Evolutionary conservation across 2,888 invertebrate genomes (phyloP).

Genomic region (Bombyx huttoni): DNA sequence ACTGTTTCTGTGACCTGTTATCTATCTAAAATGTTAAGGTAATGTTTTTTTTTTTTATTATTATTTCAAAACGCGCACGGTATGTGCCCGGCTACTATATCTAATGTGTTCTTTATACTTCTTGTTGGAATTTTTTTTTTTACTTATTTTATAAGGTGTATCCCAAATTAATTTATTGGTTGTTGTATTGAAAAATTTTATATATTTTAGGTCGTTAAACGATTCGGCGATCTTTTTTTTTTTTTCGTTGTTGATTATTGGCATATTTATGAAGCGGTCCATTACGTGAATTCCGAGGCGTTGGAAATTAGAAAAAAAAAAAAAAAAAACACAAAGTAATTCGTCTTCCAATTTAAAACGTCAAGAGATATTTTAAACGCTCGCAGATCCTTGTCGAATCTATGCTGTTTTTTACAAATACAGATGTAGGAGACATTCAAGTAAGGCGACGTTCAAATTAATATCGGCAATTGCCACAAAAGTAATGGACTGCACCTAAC

Average conservation of each 20-base stretch:
- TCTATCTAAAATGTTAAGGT: conserved; percentile 61
- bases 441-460: no score
- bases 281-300: conserved; percentile 16
- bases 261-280: conserved; percentile 59
- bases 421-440: no score
- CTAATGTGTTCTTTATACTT: conserved; percentile 70
- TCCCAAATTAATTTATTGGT: conserved; percentile 73
- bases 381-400: not conserved
- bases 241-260: conserved; percentile 39
- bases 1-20: conserved; percentile 74
- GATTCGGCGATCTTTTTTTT: not conserved
- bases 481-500: not conserved
- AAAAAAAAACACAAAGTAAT: conserved; percentile 12
- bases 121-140: conserved; percentile 68
- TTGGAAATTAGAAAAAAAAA: conserved; percentile 3
- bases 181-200: conserved; percentile 65
- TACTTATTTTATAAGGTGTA: conserved; percentile 69
- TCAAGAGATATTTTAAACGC: not conserved
- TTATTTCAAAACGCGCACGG: conserved; percentile 21
- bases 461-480: not conserved
- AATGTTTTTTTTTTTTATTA: conserved; percentile 24
- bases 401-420: no score
- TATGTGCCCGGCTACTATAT: conserved; percentile 37
- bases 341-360: conserved; percentile 14
- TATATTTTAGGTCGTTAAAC: conserved; percentile 25